Evolutionary conservation across 2,888 invertebrate genomes (phyloP).

Genomic region (Aporophyla nigra): DNA sequence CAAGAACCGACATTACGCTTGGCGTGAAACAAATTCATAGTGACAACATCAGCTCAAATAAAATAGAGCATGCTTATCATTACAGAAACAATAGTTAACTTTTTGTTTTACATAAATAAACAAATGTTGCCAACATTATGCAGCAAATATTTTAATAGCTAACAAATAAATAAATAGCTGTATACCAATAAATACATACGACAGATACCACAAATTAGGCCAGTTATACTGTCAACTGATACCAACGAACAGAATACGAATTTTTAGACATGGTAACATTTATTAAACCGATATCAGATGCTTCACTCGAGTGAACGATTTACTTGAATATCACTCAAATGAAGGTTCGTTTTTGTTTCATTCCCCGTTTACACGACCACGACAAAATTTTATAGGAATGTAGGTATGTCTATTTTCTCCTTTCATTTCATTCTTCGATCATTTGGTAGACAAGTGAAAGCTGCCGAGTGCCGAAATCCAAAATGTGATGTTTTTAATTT

Average conservation of each 20-base stretch:
- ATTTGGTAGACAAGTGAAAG: neutral
- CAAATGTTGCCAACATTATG: slow-evolving; percentile 48
- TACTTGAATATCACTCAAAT: neutral
- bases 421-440: neutral
- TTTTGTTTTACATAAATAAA: slow-evolving; percentile 24
- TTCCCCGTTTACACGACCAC: neutral
- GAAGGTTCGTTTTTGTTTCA: neutral
- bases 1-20: slow-evolving; percentile 1
- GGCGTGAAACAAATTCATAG: slow-evolving; percentile 2
- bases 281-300: neutral
- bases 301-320: neutral
- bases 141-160: slow-evolving; percentile 33
- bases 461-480: neutral
- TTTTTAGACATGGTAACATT: slow-evolving; percentile 48
- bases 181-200: slow-evolving; percentile 53
- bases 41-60: slow-evolving; percentile 38
- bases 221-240: slow-evolving; percentile 68
- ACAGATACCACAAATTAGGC: slow-evolving; percentile 69
- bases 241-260: slow-evolving; percentile 42
- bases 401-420: neutral
- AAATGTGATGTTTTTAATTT: neutral
- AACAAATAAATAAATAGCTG: slow-evolving; percentile 49
- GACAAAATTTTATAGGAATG: neutral
- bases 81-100: slow-evolving; percentile 19
- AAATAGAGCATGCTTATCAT: slow-evolving; percentile 15